Conservation (phyloP, 2,113 vertebrate species). For the Mesembrinibis cayennensis region DNA sequence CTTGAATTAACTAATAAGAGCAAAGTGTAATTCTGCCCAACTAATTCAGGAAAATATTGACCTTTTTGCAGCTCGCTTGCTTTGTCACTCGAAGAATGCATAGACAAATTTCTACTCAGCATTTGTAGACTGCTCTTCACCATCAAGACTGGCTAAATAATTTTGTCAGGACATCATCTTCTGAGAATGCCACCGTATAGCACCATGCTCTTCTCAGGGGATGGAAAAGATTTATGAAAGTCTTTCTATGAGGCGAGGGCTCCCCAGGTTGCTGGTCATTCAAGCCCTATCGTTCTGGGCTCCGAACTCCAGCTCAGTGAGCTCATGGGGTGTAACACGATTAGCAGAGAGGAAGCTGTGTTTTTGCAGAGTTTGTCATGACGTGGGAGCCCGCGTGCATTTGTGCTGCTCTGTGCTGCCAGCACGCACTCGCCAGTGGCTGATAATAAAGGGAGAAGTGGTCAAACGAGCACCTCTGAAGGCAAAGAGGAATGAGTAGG, state of each 20-base stretch:
- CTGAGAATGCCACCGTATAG: neutral
- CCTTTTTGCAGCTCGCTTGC: neutral
- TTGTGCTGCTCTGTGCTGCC: neutral
- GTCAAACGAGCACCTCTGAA: neutral
- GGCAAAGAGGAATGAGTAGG: neutral
- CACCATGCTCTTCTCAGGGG: neutral
- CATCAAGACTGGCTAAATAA: neutral
- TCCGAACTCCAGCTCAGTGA: neutral
- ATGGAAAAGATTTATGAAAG: neutral
- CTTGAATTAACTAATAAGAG: neutral
- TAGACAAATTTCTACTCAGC: neutral
- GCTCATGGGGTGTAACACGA: neutral
- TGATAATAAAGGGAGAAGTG: neutral
- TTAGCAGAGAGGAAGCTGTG: neutral
- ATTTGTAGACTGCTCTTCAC: neutral
- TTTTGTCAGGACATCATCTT: neutral
- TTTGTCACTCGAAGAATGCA: neutral
- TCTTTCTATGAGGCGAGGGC: neutral
- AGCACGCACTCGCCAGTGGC: neutral
- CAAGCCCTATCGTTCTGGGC: neutral
- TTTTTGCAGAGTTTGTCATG: neutral
- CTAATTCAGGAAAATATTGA: neutral
- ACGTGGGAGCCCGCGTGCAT: fast-evolving
- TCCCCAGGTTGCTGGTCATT: neutral
- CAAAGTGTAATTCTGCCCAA: neutral